phyloP scores from a whole-genome alignment of 2,797 vertebrate species.

The Psittacula echo region DNA sequence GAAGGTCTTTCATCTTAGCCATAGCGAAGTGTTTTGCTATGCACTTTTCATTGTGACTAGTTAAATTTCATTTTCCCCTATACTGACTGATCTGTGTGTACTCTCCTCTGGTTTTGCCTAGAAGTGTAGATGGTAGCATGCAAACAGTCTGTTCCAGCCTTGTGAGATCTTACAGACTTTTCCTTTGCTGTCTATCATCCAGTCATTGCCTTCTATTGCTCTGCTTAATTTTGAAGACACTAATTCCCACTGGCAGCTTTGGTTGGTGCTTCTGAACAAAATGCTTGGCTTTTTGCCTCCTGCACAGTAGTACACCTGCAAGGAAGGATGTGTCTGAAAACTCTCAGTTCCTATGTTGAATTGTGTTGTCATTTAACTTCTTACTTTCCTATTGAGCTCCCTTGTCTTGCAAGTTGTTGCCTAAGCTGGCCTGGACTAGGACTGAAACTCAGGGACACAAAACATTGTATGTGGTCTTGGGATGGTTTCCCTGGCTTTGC shows the following conservation, averaged over 20 bases:
- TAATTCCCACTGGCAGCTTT: not conserved
- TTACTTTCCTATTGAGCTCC: not conserved
- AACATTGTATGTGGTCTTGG: not conserved
- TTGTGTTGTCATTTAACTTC: not conserved
- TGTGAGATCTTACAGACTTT: not conserved
- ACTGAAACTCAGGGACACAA: not conserved
- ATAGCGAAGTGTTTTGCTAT: not conserved
- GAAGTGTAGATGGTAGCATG: not conserved
- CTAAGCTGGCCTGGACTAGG: not conserved
- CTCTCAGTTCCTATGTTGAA: not conserved
- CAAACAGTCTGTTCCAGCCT: not conserved
- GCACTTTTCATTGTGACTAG: not conserved
- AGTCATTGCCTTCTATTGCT: not conserved
- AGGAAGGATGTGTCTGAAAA: not conserved
- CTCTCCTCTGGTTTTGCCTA: not conserved
- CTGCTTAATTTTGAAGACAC: not conserved
- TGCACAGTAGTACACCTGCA: not conserved
- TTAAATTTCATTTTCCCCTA: not conserved
- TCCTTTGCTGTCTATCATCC: not conserved
- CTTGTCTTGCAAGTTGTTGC: not conserved
- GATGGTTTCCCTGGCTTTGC: not conserved
- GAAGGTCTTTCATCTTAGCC: not conserved
- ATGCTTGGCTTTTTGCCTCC: not conserved
- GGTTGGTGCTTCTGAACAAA: not conserved
- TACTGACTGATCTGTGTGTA: not conserved